phyloP scores from a whole-genome alignment of 2,113 vertebrate species.

The Proterorhinus semilunaris region DNA sequence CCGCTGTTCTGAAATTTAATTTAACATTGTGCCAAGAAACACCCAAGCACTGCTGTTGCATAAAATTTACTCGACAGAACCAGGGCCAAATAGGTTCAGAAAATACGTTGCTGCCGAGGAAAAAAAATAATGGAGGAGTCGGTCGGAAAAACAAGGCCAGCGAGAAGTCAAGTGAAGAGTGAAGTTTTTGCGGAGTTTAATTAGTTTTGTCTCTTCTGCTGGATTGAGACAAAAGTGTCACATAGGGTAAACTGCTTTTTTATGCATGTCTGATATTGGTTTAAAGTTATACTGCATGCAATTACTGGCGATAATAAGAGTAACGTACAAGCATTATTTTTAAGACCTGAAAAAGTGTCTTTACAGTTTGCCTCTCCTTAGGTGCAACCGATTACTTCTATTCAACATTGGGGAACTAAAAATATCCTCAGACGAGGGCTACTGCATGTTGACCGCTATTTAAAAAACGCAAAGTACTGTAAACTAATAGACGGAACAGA shows the following conservation, averaged over 20 bases:
- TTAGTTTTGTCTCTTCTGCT: too few relatives aligned
- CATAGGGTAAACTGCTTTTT: too few relatives aligned
- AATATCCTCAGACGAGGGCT: too few relatives aligned
- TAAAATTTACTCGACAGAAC: conserved; percentile 38
- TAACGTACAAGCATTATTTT: too few relatives aligned
- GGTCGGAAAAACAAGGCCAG: neutral
- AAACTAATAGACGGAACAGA: neutral
- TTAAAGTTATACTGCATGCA: too few relatives aligned
- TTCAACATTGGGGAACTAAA: too few relatives aligned
- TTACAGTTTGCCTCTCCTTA: too few relatives aligned
- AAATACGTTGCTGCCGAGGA: conserved; percentile 33
- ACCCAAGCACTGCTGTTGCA: conserved; percentile 33
- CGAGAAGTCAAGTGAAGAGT: neutral
- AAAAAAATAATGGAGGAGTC: conserved; percentile 33
- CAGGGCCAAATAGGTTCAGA: conserved; percentile 42
- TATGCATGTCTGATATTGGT: too few relatives aligned
- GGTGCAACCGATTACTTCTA: too few relatives aligned
- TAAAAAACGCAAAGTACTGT: conserved; percentile 2
- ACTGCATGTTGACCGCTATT: conserved; percentile 34
- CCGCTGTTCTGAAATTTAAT: conserved; percentile 33
- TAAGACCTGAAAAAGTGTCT: too few relatives aligned
- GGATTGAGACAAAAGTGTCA: neutral
- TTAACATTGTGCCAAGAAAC: conserved; percentile 35
- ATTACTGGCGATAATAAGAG: too few relatives aligned
- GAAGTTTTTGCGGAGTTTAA: neutral